A percentile compares a stretch with the other conserved stretches of the same genome.
Evolutionary conservation across 1,140 invertebrate genomes (phyloP).

Genomic region (Hypsibius dujardini): DNA sequence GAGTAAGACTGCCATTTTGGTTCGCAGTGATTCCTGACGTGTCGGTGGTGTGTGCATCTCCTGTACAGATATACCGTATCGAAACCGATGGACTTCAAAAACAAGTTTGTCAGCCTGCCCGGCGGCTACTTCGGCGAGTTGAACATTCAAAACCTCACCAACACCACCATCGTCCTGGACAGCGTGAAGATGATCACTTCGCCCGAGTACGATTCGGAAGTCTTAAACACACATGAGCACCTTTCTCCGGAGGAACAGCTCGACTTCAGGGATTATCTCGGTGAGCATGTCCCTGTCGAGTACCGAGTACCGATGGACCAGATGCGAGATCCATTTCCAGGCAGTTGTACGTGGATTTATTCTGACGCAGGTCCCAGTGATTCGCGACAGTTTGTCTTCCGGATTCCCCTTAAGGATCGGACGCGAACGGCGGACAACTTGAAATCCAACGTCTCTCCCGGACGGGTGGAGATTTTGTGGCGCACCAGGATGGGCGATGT

Average conservation of each 20-base stretch:
- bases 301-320: too few species aligned
- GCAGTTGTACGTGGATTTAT: too few species aligned
- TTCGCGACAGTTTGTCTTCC: slow-evolving; percentile 13
- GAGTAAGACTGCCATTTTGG: too few species aligned
- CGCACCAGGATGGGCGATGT: not conserved
- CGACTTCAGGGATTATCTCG: not conserved
- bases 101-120: slow-evolving; percentile 10
- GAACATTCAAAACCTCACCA: slow-evolving; percentile 14
- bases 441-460: not conserved
- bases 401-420: not conserved
- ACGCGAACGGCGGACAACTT: not conserved
- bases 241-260: not conserved
- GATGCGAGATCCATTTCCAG: too few species aligned
- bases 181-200: slow-evolving; percentile 14
- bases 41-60: too few species aligned
- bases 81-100: slow-evolving; percentile 12
- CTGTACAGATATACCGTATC: too few species aligned
- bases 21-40: too few species aligned
- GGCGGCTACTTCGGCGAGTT: slow-evolving; percentile 16
- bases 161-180: slow-evolving; percentile 8
- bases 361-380: slow-evolving; percentile 14
- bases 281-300: too few species aligned
- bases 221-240: not conserved
- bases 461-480: slow-evolving; percentile 14
- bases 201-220: slow-evolving; percentile 9